phyloP scores from a whole-genome alignment of 1,140 invertebrate genomes.

The Solenopsis fugax region DNA sequence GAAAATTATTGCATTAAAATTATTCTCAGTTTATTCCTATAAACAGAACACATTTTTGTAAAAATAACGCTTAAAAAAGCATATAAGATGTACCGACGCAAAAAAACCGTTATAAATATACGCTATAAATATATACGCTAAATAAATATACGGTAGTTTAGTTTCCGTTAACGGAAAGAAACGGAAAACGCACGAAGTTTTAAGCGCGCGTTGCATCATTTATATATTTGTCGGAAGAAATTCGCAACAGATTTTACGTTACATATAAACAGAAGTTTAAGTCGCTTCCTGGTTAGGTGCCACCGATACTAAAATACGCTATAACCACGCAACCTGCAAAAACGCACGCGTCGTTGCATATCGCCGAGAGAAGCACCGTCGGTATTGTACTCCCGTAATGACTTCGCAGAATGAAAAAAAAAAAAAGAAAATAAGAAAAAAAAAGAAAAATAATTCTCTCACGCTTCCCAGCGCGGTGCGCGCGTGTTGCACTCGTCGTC shows the following conservation, averaged over 20 bases:
- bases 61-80: not conserved
- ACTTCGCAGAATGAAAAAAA: constrained; percentile 38
- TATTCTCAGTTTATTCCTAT: not conserved
- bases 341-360: constrained; percentile 54
- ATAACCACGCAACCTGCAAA: constrained; percentile 26
- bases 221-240: not conserved
- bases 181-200: not conserved
- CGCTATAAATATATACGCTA: not conserved
- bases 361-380: constrained; percentile 36
- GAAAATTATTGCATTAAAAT: not conserved
- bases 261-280: constrained; percentile 23
- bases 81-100: not conserved
- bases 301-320: constrained; percentile 15
- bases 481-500: constrained; percentile 4
- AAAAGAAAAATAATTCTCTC: constrained; percentile 42
- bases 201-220: not conserved
- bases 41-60: not conserved
- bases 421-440: not conserved
- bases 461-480: not conserved
- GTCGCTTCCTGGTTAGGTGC: constrained; percentile 1
- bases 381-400: constrained; percentile 52
- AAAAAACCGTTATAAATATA: not conserved
- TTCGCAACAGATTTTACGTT: not conserved
- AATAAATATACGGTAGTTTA: not conserved
- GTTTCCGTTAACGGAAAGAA: not conserved